A percentile compares a stretch with the other conserved stretches of the same genome.
phyloP scores from a whole-genome alignment of 2,113 vertebrate genomes.

The Hypanus sabinus region DNA sequence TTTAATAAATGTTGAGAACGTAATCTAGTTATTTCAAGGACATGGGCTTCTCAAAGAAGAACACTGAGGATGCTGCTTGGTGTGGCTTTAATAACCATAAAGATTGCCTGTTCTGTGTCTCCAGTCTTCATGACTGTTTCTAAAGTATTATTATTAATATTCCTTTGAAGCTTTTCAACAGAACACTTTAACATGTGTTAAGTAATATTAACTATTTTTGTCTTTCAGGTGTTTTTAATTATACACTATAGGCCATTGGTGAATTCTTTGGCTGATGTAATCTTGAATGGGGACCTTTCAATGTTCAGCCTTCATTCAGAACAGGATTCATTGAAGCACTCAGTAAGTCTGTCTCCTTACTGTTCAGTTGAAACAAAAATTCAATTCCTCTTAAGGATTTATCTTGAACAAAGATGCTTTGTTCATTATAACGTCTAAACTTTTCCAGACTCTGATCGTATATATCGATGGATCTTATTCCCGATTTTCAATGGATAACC shows the following conservation, averaged over 20 bases:
- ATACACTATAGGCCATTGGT: constrained; percentile 91
- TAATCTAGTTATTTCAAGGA: background rate
- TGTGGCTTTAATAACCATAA: background rate
- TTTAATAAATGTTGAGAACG: background rate
- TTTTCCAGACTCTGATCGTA: background rate
- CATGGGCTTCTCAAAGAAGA: background rate
- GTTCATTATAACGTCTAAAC: background rate
- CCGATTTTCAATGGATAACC: background rate
- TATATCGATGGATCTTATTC: background rate
- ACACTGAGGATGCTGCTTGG: background rate
- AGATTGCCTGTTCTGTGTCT: background rate
- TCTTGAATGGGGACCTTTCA: constrained; percentile 87
- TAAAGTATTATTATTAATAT: background rate
- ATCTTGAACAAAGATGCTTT: background rate
- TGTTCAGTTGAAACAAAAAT: background rate
- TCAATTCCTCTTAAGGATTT: background rate
- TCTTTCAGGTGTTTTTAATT: constrained; percentile 85
- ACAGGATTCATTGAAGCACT: constrained; percentile 68
- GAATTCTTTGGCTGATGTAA: constrained; percentile 82
- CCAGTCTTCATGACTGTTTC: background rate
- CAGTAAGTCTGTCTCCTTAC: constrained; percentile 59
- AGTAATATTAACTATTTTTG: background rate
- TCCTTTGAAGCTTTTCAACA: background rate
- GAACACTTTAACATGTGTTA: background rate
- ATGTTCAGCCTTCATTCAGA: constrained; percentile 71